Conservation (phyloP, 1,140 invertebrate species). For the Forficula auricularia region DNA sequence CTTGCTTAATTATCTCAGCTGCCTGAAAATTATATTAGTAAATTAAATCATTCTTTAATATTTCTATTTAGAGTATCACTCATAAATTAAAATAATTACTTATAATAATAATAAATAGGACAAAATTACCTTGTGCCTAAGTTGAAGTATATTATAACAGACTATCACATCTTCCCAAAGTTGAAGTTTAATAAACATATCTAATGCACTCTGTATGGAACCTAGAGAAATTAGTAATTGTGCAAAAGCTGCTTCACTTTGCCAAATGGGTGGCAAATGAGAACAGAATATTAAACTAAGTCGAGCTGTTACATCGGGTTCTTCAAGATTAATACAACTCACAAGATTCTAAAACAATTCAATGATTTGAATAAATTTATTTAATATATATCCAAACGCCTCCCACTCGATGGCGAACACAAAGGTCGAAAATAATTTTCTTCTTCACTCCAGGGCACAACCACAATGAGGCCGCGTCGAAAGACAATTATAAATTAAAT, state of each 20-base stretch:
- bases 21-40: constrained; percentile 38
- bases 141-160: constrained; percentile 69
- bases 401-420: neutral
- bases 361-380: neutral
- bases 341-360: constrained; percentile 42
- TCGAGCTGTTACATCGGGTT: constrained; percentile 20
- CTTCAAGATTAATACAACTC: constrained; percentile 30
- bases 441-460: too few relatives aligned
- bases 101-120: constrained; percentile 8
- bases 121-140: constrained; percentile 54
- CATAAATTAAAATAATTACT: constrained; percentile 8
- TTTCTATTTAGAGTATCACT: neutral
- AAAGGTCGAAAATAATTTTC: too few relatives aligned
- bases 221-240: constrained; percentile 63
- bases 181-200: constrained; percentile 60
- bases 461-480: too few relatives aligned
- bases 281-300: constrained; percentile 25
- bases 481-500: too few relatives aligned
- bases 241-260: constrained; percentile 54
- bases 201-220: constrained; percentile 66
- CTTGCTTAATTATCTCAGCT: constrained; percentile 67
- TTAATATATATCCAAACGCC: neutral
- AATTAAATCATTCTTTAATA: constrained; percentile 6
- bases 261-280: constrained; percentile 49
- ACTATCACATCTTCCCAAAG: constrained; percentile 86